These are phyloP conservation scores for Rhogogaster chlorosoma DNA, from an alignment of 2,888 invertebrate species.

Conservation along the genomic window DNA sequence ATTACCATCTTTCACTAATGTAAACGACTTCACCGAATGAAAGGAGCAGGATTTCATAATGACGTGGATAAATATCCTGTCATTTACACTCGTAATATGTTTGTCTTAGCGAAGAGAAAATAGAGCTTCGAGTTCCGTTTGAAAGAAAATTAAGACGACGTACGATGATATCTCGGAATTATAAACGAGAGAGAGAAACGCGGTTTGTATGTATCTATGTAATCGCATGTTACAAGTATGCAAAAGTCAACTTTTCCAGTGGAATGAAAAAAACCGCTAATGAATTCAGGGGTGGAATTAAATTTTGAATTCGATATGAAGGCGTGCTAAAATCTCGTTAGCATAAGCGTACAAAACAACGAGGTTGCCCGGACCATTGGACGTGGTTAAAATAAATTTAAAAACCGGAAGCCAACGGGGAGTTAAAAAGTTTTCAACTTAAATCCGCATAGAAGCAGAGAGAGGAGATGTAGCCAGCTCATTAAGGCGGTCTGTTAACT, in stretches of 20 bases:
- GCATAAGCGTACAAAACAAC: slow-evolving; percentile 13
- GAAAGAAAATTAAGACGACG: background rate
- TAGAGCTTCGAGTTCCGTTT: background rate
- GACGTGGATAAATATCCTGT: background rate
- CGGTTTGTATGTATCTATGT: background rate
- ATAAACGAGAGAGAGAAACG: background rate
- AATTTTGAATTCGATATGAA: slow-evolving; percentile 34
- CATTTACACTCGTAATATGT: background rate
- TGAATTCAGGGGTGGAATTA: slow-evolving; percentile 32
- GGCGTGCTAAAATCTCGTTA: slow-evolving; percentile 32
- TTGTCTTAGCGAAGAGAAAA: background rate
- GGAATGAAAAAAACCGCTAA: background rate
- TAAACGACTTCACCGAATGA: background rate
- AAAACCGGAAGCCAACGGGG: slow-evolving; percentile 36
- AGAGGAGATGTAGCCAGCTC: slow-evolving; percentile 61
- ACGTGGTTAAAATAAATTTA: slow-evolving; percentile 40
- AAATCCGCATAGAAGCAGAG: slow-evolving; percentile 19
- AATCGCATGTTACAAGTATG: background rate
- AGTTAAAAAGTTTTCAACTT: slow-evolving; percentile 38
- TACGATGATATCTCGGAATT: background rate
- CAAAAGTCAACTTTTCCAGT: background rate
- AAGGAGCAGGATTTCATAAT: background rate
- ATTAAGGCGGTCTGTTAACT: slow-evolving; percentile 72
- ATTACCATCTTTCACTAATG: background rate
- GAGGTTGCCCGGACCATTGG: slow-evolving; percentile 19